Evolutionary conservation across 2,797 vertebrate genomes (phyloP).

Genomic region (Champsocephalus esox): DNA sequence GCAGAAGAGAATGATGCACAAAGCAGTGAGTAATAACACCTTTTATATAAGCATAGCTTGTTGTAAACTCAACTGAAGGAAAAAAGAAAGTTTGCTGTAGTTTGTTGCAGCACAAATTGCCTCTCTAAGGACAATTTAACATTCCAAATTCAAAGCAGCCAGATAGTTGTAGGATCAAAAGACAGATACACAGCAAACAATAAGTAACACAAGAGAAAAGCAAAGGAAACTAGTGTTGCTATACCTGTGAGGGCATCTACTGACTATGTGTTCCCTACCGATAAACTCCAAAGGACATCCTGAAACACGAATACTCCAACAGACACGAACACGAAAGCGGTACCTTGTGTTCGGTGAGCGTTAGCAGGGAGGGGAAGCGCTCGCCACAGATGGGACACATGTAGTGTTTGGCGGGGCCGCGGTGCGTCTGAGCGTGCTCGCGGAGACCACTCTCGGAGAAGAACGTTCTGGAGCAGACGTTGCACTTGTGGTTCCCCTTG

Average conservation of each 20-base stretch:
- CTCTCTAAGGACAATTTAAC: constrained; percentile 54
- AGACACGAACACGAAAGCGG: not conserved
- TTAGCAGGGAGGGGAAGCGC: constrained; percentile 96
- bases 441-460: constrained; percentile 97
- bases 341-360: constrained; percentile 97
- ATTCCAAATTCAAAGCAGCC: constrained; percentile 50
- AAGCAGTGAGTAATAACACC: not conserved
- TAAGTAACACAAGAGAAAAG: constrained; percentile 26
- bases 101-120: constrained; percentile 51
- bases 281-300: constrained; percentile 5
- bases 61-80: too few species aligned
- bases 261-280: constrained; percentile 13
- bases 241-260: constrained; percentile 15
- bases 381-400: constrained; percentile 99
- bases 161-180: constrained; percentile 51
- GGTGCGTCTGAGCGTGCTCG: constrained; percentile 98
- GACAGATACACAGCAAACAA: constrained; percentile 25
- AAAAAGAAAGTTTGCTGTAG: too few species aligned
- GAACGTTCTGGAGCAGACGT: constrained; percentile 97
- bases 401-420: constrained; percentile 98
- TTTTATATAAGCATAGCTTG: not conserved
- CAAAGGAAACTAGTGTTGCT: constrained; percentile 17
- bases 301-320: not conserved
- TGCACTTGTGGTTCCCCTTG: constrained; percentile 99
- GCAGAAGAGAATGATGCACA: constrained; percentile 63